Percentiles rank a stretch among this genome's conserved stretches.
Conservation (phyloP, 1,140 invertebrate species). For the Dinoponera quadriceps region DNA sequence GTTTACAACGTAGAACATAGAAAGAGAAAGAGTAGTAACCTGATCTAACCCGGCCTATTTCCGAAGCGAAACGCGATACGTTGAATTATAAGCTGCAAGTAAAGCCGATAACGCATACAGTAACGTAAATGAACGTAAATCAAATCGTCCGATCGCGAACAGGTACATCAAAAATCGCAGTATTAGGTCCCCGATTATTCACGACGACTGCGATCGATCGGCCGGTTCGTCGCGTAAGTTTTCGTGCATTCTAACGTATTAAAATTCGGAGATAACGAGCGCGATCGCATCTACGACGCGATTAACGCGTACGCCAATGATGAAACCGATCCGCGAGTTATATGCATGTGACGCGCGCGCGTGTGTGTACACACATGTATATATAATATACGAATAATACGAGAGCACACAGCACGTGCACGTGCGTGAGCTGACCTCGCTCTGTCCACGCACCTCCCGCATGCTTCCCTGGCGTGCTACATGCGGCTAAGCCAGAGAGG, state of each 20-base stretch:
- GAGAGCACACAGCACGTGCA: slow-evolving; percentile 68
- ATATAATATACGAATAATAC: no score
- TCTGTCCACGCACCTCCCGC: slow-evolving; percentile 79
- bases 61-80: background rate
- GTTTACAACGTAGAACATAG: background rate
- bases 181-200: no score
- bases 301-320: slow-evolving; percentile 18
- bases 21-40: background rate
- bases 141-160: no score
- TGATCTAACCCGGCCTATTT: background rate
- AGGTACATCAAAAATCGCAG: no score
- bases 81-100: background rate
- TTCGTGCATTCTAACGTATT: no score
- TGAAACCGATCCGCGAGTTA: slow-evolving; percentile 2
- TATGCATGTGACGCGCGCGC: no score
- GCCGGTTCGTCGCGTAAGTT: no score
- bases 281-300: background rate
- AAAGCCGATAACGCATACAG: background rate
- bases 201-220: no score
- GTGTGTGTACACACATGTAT: no score
- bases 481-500: slow-evolving; percentile 35
- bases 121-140: no score
- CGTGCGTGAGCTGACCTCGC: slow-evolving; percentile 81
- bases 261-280: background rate
- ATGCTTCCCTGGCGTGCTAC: slow-evolving; percentile 68